Conservation (phyloP, 2,113 vertebrate genomes). For the Thymallus thymallus region DNA sequence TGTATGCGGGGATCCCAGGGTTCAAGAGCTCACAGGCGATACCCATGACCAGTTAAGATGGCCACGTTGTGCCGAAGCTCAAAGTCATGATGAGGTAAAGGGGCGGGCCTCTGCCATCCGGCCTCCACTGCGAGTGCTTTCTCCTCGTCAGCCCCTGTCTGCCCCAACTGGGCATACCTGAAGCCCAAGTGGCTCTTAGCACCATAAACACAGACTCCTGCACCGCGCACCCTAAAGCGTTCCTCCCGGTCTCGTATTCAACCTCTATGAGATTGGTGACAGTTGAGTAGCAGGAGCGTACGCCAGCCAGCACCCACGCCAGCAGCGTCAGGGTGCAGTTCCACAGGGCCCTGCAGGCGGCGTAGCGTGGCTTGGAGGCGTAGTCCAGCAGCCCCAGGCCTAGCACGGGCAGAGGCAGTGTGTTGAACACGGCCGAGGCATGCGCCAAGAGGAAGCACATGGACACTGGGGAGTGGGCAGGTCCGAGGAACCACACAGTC, state of each 20-base stretch:
- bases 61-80: slow-evolving; percentile 60
- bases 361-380: not conserved
- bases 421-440: slow-evolving; percentile 49
- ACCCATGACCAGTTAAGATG: slow-evolving; percentile 56
- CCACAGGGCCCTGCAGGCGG: not conserved
- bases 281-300: slow-evolving; percentile 29
- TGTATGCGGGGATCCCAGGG: slow-evolving; percentile 58
- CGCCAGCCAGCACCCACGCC: slow-evolving; percentile 51
- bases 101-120: not conserved
- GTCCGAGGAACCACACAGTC: slow-evolving; percentile 33
- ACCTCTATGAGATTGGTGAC: slow-evolving; percentile 17
- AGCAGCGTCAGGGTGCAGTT: slow-evolving; percentile 35
- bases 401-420: slow-evolving; percentile 62
- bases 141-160: not conserved
- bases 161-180: not conserved
- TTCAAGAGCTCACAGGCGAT: slow-evolving; percentile 27
- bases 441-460: slow-evolving; percentile 59
- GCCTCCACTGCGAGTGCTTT: not conserved
- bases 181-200: slow-evolving; percentile 38
- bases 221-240: slow-evolving; percentile 50
- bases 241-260: not conserved
- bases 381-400: slow-evolving; percentile 58
- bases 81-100: slow-evolving; percentile 58
- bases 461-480: not conserved
- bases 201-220: slow-evolving; percentile 31